phyloP scores from a whole-genome alignment of 2,797 vertebrate genomes.

The Amblyopsis hoosieri region DNA sequence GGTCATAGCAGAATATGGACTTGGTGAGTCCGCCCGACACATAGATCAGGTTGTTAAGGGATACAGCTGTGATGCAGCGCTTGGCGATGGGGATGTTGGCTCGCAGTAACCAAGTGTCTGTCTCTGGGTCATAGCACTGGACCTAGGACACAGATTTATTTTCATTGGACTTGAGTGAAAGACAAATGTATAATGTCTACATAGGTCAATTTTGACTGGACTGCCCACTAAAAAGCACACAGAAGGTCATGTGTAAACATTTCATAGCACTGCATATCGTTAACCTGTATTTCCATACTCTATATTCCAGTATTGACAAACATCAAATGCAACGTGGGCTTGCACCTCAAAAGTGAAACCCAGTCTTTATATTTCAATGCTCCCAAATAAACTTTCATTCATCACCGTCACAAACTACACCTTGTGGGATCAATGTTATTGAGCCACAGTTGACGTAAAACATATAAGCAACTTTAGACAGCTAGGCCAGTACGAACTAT shows the following conservation, averaged over 20 bases:
- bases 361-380: too few species aligned
- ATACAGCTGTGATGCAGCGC: conserved; percentile 95
- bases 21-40: conserved; percentile 95
- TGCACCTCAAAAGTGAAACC: too few species aligned
- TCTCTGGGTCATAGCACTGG: conserved; percentile 94
- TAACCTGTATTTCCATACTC: too few species aligned
- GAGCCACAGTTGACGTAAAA: background rate
- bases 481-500: conserved; percentile 1
- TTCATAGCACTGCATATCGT: too few species aligned
- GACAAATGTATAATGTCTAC: background rate
- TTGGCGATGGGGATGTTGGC: conserved; percentile 94
- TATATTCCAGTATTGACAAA: background rate
- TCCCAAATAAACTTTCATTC: too few species aligned
- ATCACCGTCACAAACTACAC: too few species aligned
- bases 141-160: conserved; percentile 78
- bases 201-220: background rate
- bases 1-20: conserved; percentile 95
- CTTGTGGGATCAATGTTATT: too few species aligned
- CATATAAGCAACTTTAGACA: conserved; percentile 8
- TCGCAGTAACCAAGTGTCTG: conserved; percentile 88
- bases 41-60: conserved; percentile 93
- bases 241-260: too few species aligned
- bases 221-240: background rate
- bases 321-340: background rate
- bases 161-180: background rate